Conservation (phyloP, 2,113 vertebrate genomes). For the Micronisus gabar region DNA sequence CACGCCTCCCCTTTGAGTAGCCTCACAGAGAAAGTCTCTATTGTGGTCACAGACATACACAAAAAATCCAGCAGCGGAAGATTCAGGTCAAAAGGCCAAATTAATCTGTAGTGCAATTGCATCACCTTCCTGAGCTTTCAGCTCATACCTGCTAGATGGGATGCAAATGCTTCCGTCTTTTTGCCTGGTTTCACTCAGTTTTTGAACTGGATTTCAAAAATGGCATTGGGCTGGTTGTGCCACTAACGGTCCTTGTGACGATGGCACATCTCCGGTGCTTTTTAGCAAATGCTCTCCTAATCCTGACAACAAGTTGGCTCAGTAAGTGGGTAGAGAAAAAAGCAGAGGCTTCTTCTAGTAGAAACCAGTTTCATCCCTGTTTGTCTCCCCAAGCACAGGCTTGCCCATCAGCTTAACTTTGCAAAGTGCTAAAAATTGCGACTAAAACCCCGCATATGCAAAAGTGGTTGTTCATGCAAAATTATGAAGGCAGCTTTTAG, state of each 20-base stretch:
- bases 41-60: neutral
- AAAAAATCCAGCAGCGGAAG: neutral
- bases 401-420: neutral
- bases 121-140: neutral
- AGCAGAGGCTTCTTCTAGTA: neutral
- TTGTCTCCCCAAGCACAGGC: neutral
- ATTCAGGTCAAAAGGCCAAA: neutral
- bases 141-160: neutral
- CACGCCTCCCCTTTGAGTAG: neutral
- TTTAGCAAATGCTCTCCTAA: neutral
- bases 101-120: neutral
- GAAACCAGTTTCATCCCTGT: neutral
- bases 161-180: neutral
- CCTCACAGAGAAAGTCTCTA: neutral
- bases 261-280: neutral
- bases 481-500: neutral
- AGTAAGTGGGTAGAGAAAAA: neutral
- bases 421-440: accelerated
- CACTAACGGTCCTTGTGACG: neutral
- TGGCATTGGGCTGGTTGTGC: neutral
- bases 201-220: neutral
- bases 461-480: neutral
- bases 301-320: neutral
- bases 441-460: neutral
- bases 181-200: neutral